phyloP scores from a whole-genome alignment of 1,140 invertebrate species.

The Drosophila elegans region DNA sequence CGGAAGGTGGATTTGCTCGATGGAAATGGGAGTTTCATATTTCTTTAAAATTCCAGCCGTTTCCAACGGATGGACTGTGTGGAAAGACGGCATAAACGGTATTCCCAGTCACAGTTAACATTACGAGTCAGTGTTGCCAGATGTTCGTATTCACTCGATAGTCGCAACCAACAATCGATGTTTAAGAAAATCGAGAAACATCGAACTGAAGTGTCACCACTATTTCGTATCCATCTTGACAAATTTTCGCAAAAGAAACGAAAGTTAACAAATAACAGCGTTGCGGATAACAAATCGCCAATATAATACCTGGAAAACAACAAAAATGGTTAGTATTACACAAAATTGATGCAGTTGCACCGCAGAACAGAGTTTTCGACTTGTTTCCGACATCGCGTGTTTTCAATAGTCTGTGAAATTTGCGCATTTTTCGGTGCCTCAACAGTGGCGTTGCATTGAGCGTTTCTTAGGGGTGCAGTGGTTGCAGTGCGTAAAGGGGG shows the following conservation, averaged over 20 bases:
- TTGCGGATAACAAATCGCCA: conserved; percentile 15
- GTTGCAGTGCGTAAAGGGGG: not conserved
- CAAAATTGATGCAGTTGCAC: not conserved
- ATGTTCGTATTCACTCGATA: not conserved
- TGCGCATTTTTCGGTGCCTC: conserved; percentile 26
- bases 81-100: too few relatives aligned
- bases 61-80: too few relatives aligned
- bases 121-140: not conserved
- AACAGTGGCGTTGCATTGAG: conserved; percentile 17
- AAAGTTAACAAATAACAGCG: conserved; percentile 30
- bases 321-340: conserved; percentile 31
- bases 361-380: not conserved
- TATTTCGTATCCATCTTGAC: conserved; percentile 39
- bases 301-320: conserved; percentile 18
- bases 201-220: not conserved
- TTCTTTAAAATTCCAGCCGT: too few relatives aligned
- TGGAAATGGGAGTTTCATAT: too few relatives aligned
- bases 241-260: conserved; percentile 36
- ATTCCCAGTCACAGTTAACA: not conserved
- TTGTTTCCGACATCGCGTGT: conserved; percentile 1
- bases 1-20: too few relatives aligned
- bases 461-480: not conserved
- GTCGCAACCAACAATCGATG: not conserved
- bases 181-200: not conserved
- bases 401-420: conserved; percentile 9